phyloP scores from a whole-genome alignment of 92 coral and sea anemone genomes.

The Heliopora coerulea region DNA sequence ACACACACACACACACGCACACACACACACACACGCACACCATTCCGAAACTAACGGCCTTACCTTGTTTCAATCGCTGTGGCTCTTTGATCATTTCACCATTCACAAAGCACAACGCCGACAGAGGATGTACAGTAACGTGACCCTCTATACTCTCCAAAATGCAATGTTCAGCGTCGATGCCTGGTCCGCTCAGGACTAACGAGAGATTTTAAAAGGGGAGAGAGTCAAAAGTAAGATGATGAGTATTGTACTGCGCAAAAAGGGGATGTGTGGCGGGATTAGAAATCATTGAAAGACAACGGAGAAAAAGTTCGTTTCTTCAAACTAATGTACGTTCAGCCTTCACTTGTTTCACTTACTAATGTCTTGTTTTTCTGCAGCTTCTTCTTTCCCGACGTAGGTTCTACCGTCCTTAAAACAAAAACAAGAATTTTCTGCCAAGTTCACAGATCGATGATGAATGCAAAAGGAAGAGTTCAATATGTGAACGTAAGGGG shows the following conservation, averaged over 20 bases:
- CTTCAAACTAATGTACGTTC: no score
- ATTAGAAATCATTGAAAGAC: neutral
- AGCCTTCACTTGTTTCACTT: no score
- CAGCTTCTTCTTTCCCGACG: slow-evolving; percentile 91
- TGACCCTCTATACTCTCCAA: slow-evolving; percentile 92
- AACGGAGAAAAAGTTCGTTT: no score
- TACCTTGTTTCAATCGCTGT: slow-evolving; percentile 84
- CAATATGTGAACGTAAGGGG: no score
- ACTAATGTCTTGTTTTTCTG: slow-evolving; percentile 90
- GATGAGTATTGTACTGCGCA: no score
- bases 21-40: no score
- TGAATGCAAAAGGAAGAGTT: no score
- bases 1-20: no score
- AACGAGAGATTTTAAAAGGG: neutral
- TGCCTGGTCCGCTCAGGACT: slow-evolving; percentile 93
- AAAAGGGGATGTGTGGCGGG: no score
- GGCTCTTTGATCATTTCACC: slow-evolving; percentile 71
- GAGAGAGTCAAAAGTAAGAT: no score
- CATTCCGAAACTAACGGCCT: no score
- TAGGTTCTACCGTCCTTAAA: slow-evolving; percentile 93
- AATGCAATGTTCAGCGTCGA: slow-evolving; percentile 87
- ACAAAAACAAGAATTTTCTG: neutral
- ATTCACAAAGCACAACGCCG: slow-evolving; percentile 71
- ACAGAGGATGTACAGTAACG: slow-evolving; percentile 79
- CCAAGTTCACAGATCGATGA: neutral